A percentile compares a stretch with the other conserved stretches of the same genome.
These are phyloP conservation scores for Ceriagrion tenellum DNA, from an alignment of 2,888 invertebrate species.

Conservation along the genomic window DNA sequence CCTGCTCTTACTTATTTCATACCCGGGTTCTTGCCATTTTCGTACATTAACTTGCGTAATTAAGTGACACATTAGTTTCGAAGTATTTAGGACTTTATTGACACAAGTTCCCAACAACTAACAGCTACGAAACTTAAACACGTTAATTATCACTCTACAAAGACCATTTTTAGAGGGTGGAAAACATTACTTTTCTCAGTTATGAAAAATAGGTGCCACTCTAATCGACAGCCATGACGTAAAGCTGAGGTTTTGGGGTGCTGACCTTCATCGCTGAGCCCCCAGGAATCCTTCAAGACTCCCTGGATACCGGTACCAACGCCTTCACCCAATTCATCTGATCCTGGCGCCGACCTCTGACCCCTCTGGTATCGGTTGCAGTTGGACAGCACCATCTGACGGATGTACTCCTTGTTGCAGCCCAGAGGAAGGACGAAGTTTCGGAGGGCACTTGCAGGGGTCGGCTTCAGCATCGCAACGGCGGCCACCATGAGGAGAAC, in stretches of 20 bases:
- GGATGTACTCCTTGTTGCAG: constrained; percentile 49
- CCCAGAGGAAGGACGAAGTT: background rate
- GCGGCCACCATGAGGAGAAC: background rate
- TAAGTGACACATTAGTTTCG: too few species aligned
- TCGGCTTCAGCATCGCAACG: background rate
- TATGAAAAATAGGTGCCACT: too few species aligned
- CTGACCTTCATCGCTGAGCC: background rate
- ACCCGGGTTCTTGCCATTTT: too few species aligned
- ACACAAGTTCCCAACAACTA: too few species aligned
- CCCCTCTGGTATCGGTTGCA: constrained; percentile 11
- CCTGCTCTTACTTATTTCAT: too few species aligned
- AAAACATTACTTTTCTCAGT: too few species aligned
- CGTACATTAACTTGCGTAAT: too few species aligned
- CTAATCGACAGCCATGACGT: too few species aligned
- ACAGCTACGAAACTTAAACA: too few species aligned
- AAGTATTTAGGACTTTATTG: too few species aligned
- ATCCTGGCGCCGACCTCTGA: background rate
- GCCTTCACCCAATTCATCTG: background rate
- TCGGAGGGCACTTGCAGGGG: background rate
- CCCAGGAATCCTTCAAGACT: background rate
- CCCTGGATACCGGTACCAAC: background rate
- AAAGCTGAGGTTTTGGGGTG: background rate
- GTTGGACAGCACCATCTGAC: background rate
- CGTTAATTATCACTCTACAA: too few species aligned
- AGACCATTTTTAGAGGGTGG: too few species aligned